These are phyloP conservation scores for Cotesia typhae DNA, from an alignment of 1,140 invertebrate species.

Conservation along the genomic window DNA sequence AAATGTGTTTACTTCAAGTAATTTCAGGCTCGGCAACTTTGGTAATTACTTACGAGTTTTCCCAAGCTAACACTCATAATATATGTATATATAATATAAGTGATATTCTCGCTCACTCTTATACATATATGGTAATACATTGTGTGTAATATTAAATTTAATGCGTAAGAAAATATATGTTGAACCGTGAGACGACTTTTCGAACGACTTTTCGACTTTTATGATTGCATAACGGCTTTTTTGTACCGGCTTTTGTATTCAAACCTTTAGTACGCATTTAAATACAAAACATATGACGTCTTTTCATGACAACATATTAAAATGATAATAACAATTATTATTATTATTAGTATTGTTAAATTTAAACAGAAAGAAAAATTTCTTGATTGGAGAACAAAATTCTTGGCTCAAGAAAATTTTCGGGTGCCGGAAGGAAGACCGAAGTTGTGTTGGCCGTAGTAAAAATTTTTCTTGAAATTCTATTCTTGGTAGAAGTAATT, in stretches of 20 bases:
- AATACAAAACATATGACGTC: not conserved
- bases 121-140: not conserved
- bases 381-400: too few species aligned
- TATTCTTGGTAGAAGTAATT: too few species aligned
- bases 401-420: too few species aligned
- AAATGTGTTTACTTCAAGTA: slow-evolving; percentile 11
- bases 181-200: slow-evolving; percentile 1
- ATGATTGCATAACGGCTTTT: slow-evolving; percentile 3
- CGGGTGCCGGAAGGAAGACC: too few species aligned
- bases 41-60: slow-evolving; percentile 29
- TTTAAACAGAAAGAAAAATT: too few species aligned
- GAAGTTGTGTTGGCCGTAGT: too few species aligned
- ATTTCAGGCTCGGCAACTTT: slow-evolving; percentile 25
- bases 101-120: not conserved
- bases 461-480: too few species aligned
- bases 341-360: too few species aligned
- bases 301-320: not conserved
- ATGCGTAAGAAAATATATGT: slow-evolving; percentile 12
- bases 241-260: not conserved
- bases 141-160: not conserved
- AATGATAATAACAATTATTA: too few species aligned
- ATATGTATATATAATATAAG: not conserved
- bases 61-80: not conserved
- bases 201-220: slow-evolving; percentile 4
- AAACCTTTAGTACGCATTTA: not conserved